A percentile compares a stretch with the other conserved stretches of the same genome.
phyloP scores from a whole-genome alignment of 2,888 invertebrate species.

The Nyleta sp. region DNA sequence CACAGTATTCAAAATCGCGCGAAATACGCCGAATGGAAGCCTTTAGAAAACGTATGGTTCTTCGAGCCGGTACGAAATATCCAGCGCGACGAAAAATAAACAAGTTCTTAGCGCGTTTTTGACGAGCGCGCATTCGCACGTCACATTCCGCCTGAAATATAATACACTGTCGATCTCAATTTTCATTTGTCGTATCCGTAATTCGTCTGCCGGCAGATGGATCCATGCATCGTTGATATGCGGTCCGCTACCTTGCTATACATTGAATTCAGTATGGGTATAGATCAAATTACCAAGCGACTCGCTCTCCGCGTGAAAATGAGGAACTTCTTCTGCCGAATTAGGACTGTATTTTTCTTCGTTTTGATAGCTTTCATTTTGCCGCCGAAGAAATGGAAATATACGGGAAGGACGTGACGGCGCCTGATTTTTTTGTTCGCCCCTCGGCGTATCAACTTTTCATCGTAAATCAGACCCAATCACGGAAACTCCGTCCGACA shows the following conservation, averaged over 20 bases:
- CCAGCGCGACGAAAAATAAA: slow-evolving; percentile 7
- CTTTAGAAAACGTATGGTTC: too few species aligned
- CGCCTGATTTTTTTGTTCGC: slow-evolving; percentile 38
- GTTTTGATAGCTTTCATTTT: slow-evolving; percentile 59
- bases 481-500: slow-evolving; percentile 38
- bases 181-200: slow-evolving; percentile 57
- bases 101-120: slow-evolving; percentile 10
- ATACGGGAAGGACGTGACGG: slow-evolving; percentile 56
- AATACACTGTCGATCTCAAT: slow-evolving; percentile 58
- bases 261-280: slow-evolving; percentile 62
- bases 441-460: slow-evolving; percentile 53
- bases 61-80: too few species aligned
- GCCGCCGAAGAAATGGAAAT: slow-evolving; percentile 52
- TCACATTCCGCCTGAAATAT: slow-evolving; percentile 45
- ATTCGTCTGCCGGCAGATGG: slow-evolving; percentile 51
- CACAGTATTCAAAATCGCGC: too few species aligned
- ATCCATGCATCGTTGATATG: slow-evolving; percentile 63
- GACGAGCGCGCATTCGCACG: slow-evolving; percentile 14
- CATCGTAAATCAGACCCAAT: slow-evolving; percentile 57
- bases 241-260: slow-evolving; percentile 58
- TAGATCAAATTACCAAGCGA: slow-evolving; percentile 64
- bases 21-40: too few species aligned
- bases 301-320: slow-evolving; percentile 54
- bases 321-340: slow-evolving; percentile 45
- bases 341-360: slow-evolving; percentile 63